Conservation (phyloP, 2,797 vertebrate species). For the Thaleichthys pacificus region DNA sequence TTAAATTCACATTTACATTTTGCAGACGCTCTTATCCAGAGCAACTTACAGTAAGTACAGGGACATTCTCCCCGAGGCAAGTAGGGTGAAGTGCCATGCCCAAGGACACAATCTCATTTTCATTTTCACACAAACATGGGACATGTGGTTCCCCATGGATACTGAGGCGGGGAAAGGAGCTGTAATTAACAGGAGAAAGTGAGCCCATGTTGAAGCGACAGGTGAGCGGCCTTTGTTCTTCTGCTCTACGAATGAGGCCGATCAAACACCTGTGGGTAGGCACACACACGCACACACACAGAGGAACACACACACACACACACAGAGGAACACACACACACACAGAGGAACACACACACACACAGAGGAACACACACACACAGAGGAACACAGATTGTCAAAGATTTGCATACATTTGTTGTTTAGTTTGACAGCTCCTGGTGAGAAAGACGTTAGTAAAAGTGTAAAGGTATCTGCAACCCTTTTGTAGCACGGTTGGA, state of each 20-base stretch:
- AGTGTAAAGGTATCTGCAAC: not conserved
- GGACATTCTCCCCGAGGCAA: too few species aligned
- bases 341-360: not conserved
- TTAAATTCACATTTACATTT: not conserved
- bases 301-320: not conserved
- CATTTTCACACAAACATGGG: not conserved
- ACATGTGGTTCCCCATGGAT: not conserved
- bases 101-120: too few species aligned
- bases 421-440: not conserved
- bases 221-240: not conserved
- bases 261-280: not conserved
- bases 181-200: not conserved
- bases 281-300: not conserved
- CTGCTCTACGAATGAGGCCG: not conserved
- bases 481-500: not conserved
- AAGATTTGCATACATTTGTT: not conserved
- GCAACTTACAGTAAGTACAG: too few species aligned
- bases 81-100: too few species aligned
- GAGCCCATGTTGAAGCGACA: not conserved
- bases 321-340: not conserved
- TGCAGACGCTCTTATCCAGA: too few species aligned
- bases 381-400: not conserved
- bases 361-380: not conserved
- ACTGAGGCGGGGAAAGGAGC: not conserved
- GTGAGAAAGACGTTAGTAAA: not conserved